A percentile compares a stretch with the other conserved stretches of the same genome.
Conservation (phyloP, 2,797 vertebrate species). For the Falco columbarius region DNA sequence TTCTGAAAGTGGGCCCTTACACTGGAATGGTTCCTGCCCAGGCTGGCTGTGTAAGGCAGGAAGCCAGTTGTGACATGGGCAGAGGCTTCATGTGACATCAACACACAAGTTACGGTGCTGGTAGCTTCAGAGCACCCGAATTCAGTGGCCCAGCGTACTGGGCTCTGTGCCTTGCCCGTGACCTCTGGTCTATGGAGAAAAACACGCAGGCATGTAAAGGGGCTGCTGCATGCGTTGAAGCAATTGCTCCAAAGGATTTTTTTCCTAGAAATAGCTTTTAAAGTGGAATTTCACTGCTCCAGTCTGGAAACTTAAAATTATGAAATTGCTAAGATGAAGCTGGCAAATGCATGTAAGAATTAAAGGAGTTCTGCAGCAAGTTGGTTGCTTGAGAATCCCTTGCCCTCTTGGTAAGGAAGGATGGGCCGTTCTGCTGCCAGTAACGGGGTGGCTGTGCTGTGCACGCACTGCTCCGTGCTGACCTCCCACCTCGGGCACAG, state of each 20-base stretch:
- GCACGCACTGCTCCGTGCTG: rapidly evolving
- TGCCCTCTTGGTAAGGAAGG: rapidly evolving
- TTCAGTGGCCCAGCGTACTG: too few relatives aligned
- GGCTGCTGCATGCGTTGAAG: background rate
- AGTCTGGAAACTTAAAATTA: background rate
- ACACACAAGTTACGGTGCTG: too few relatives aligned
- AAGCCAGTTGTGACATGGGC: too few relatives aligned
- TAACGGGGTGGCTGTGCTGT: too few relatives aligned
- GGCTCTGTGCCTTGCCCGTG: too few relatives aligned
- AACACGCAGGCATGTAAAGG: rapidly evolving
- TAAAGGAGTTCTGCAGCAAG: too few relatives aligned
- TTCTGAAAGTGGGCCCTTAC: rapidly evolving
- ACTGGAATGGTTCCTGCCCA: rapidly evolving
- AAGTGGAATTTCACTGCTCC: rapidly evolving
- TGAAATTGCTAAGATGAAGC: rapidly evolving
- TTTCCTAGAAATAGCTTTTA: background rate
- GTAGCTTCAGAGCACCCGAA: too few relatives aligned
- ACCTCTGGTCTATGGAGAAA: background rate
- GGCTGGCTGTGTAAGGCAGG: background rate
- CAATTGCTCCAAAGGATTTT: too few relatives aligned
- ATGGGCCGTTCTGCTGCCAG: rapidly evolving
- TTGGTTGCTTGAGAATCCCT: too few relatives aligned
- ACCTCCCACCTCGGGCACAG: background rate
- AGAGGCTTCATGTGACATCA: too few relatives aligned
- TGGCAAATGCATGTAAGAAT: too few relatives aligned